These are phyloP conservation scores for Drosophila hamatofila DNA, from an alignment of 2,888 invertebrate species.

Conservation along the genomic window DNA sequence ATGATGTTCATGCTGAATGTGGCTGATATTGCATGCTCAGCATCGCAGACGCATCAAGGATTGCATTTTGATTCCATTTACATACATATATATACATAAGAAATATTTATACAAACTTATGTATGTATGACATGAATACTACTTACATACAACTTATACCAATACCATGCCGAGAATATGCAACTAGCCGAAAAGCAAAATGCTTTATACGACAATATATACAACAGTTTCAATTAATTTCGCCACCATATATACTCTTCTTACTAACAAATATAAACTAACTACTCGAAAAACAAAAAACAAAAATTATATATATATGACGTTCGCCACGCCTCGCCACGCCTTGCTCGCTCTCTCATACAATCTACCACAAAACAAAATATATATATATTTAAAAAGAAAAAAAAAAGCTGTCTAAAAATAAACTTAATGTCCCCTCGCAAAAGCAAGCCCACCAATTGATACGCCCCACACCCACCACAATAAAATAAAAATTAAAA, in stretches of 20 bases:
- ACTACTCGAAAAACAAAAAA: constrained; percentile 20
- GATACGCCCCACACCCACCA: constrained; percentile 56
- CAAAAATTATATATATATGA: constrained; percentile 11
- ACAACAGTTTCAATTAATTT: constrained; percentile 41
- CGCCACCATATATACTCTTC: constrained; percentile 40
- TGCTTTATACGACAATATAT: constrained; percentile 49
- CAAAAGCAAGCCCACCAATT: constrained; percentile 55
- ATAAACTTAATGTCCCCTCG: constrained; percentile 43
- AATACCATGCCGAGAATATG: constrained; percentile 44
- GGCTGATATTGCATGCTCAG: constrained; percentile 56
- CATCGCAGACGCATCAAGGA: constrained; percentile 43
- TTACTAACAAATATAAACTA: constrained; percentile 43
- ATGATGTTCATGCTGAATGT: constrained; percentile 46
- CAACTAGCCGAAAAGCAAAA: constrained; percentile 50
- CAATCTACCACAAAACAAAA: constrained; percentile 28
- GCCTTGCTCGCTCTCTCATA: constrained; percentile 70
- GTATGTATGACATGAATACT: constrained; percentile 43
- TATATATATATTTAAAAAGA: neutral
- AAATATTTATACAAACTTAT: constrained; percentile 18
- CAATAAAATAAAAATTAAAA: constrained; percentile 15
- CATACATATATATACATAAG: constrained; percentile 30
- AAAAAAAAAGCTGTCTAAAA: constrained; percentile 26
- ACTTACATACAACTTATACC: constrained; percentile 33
- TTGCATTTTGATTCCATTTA: constrained; percentile 54
- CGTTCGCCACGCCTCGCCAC: constrained; percentile 54